Evolutionary conservation across 2,888 invertebrate genomes (phyloP), one percentile per base, ranked within the genome.

Genomic region (Agonopterix arenella): DNA sequence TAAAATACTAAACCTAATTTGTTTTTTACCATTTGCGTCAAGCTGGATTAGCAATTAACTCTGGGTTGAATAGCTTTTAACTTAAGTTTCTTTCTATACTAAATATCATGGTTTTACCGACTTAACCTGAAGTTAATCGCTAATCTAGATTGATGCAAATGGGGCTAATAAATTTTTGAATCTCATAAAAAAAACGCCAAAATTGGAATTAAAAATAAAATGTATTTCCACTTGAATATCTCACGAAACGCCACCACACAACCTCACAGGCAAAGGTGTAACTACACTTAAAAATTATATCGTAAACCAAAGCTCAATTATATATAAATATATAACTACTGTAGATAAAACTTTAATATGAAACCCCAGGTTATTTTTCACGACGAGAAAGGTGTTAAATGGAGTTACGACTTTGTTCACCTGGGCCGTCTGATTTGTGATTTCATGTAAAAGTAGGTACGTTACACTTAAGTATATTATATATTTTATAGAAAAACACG

Each of bases 221-320:
- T 88, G 83, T 88, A 86, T 86, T 86, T 84, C 80, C 84, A 84
- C 74, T 82, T 84, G 84, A 80, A 82, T 80, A 81, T 79, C 76
- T 86, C 85, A 84, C 84, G 83, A 80, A 61, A 78, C 73, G 76
- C 70, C 76, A 70, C 73, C 72, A 67, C 70, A 62, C 73, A 61
- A 66, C 69, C 66, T 66, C 68, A 60, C 72, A 62, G 72, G 71
- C 74, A 62, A 28, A 62, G 70, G 65, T 57, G 69, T 68, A 72
- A 62, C 79, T 77, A 80, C 74, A 63, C 76, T 81, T 82, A 13
- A 13, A 13, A 70, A 61, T 18, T 60, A 72, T 70, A 74, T 66
- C 61, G 63, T 78, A 81, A 86, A 84, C 80, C 81, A 83, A 85
- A 86, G 82, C 85, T 84, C 83, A 77, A 76, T 75, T 77, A 80